Conservation (phyloP, 2,113 vertebrate species). For the Scomber scombrus region DNA sequence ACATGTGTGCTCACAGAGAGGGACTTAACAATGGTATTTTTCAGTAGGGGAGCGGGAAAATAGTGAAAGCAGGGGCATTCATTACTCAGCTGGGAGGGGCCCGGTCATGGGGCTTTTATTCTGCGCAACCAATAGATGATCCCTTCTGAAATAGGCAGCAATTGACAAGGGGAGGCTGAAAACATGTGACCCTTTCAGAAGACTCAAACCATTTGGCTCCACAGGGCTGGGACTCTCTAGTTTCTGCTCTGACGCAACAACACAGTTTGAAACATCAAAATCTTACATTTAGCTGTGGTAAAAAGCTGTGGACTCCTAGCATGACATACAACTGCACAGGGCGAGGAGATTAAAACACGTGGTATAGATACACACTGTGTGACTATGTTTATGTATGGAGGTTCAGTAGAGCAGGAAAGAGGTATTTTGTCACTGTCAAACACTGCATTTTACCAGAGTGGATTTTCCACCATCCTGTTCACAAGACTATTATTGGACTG, state of each 20-base stretch:
- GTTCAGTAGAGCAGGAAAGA: conserved; percentile 25
- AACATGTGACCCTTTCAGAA: conserved; percentile 57
- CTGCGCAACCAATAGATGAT: conserved; percentile 56
- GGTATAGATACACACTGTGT: conserved; percentile 7
- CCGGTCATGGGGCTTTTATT: conserved; percentile 62
- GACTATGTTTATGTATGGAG: conserved; percentile 18
- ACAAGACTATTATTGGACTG: background rate
- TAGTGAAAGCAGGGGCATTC: conserved; percentile 67
- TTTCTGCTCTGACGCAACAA: background rate
- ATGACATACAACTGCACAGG: background rate
- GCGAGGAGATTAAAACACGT: background rate
- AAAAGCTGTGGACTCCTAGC: background rate
- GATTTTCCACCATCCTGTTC: conserved; percentile 18
- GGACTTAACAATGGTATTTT: conserved; percentile 63
- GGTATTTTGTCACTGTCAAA: conserved; percentile 30
- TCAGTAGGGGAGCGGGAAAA: conserved; percentile 41
- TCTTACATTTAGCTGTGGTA: background rate
- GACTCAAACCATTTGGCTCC: conserved; percentile 20
- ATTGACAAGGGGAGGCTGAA: conserved; percentile 34
- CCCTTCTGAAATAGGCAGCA: conserved; percentile 35
- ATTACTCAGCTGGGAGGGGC: conserved; percentile 56
- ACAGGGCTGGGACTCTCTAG: background rate
- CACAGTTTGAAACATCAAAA: conserved; percentile 1
- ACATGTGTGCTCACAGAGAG: conserved; percentile 58
- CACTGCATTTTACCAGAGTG: background rate